Evolutionary conservation across 2,888 invertebrate species (phyloP).

Genomic region (Oegoconia quadripuncta): DNA sequence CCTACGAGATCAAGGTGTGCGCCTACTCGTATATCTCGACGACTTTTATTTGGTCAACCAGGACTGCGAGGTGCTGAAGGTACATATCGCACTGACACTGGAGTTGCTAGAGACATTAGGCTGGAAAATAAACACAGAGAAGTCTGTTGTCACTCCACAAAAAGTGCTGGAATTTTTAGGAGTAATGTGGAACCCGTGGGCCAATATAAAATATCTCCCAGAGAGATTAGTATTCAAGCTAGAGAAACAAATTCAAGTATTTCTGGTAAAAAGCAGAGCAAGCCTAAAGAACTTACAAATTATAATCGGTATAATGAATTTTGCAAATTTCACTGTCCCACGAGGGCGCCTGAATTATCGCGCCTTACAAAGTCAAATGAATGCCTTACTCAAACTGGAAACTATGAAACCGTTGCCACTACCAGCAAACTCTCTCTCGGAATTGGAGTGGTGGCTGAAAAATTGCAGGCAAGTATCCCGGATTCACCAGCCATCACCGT

Average conservation of each 20-base stretch:
- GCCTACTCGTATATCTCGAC: slow-evolving; percentile 20
- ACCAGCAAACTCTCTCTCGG: not conserved
- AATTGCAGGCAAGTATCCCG: slow-evolving; percentile 4
- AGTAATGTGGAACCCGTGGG: slow-evolving; percentile 17
- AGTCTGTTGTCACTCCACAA: slow-evolving; percentile 15
- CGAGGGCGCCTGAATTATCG: slow-evolving; percentile 14
- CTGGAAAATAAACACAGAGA: slow-evolving; percentile 17
- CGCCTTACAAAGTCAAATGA: not conserved
- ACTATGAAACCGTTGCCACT: not conserved
- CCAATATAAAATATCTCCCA: slow-evolving; percentile 16
- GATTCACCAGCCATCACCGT: slow-evolving; percentile 13
- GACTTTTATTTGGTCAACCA: slow-evolving; percentile 21
- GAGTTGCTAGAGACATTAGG: slow-evolving; percentile 11
- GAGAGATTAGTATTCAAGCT: slow-evolving; percentile 5
- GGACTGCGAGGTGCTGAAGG: slow-evolving; percentile 5
- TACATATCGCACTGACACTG: slow-evolving; percentile 11
- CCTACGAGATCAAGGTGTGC: slow-evolving; percentile 12
- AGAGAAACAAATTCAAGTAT: too few species aligned
- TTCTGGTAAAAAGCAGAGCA: not conserved
- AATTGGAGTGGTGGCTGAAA: slow-evolving; percentile 16
- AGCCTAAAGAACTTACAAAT: slow-evolving; percentile 8
- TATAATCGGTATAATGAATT: slow-evolving; percentile 16
- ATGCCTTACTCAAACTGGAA: not conserved
- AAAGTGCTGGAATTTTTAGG: slow-evolving; percentile 15
- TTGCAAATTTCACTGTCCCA: slow-evolving; percentile 17